Base-by-base conservation (phyloP, 2,888 invertebrate genomes). In the Synanthedon formicaeformis region DNA sequence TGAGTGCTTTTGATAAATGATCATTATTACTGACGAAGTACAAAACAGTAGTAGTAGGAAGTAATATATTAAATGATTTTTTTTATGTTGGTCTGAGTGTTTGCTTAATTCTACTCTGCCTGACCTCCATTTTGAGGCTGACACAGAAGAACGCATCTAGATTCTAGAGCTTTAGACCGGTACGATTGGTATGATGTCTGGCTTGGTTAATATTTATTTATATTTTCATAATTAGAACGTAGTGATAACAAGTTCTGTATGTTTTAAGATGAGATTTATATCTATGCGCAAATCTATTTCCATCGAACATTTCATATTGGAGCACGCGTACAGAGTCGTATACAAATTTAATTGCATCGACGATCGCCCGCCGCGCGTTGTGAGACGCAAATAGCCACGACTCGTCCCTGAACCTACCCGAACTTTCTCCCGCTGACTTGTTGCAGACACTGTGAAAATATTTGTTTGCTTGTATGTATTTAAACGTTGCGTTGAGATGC, bases 331-430 rank as follows among this genome's bases (percentile, higher is more conserved):
- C 82, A 83, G 79, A 81, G 78, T 80, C 81, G 73, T 75, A 79
- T 78, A 81, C 85, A 81, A 78, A 78, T 84, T 84, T 87, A 85
- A 86, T 85, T 84, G 85, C 86, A 83, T 78, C 79, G 81, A 66
- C 80, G 81, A 83, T 83, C 85, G 85, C 78, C 80, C 75, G 85
- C 80, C 76, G 71, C 67, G 76, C 34, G 34, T 8, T 70, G 81
- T 67, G 76, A 40, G 54, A 74, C 82, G 75, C 64, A 86, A 86
- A 86, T 86, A 86, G 78, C 80, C 67, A 66, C 73, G 65, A 67
- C 67, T 69, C 78, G 87, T 75, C 86, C 87, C 81, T 87, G 86
- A 87, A 86, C 86, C 83, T 80, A 78, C 60, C 75, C 77, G 75
- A 81, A 83, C 84, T 83, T 83, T 83, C 83, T 80, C 79, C 65